Evolutionary conservation across 1,140 invertebrate species (phyloP), one percentile per base, ranked within the genome.

Genomic region (Cherax destructor): DNA sequence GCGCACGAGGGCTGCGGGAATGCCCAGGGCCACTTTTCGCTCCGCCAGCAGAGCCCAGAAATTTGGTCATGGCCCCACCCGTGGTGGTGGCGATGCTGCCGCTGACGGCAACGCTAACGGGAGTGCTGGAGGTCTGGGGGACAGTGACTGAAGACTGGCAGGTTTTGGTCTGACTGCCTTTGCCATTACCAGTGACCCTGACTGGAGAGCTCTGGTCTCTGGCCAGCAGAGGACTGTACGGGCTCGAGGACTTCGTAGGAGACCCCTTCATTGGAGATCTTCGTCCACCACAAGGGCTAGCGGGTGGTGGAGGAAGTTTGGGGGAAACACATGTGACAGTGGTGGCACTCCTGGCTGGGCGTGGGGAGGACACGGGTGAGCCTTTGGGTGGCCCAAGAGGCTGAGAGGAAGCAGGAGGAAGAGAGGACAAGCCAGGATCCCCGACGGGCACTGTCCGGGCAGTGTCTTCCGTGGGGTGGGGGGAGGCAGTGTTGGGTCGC

Each of bases 281-380:
- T 13, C 76, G 74, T 18, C 86, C 77, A 24, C 76, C 21, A 47
- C 74, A 11, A 41, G 88, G 88, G 74, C 80, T 83, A 50, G 83
- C 24, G 59, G 88, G 88, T 24, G 88, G 88, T 24, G 88, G 88
- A 41, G 88, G 88, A 56, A 91, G 76, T 47, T 77, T 76, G 16
- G 88, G 88, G n/a, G 61, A 69, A 10, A 69, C 61, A 21, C 18
- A 21, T 0, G 61, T 18, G 61, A 16, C 3, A n/a, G 61, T 10
- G 11, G 61, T 10, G 11, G 61, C 5, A 21, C 61, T 21, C 61
- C 61, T 49, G 5, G 47, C 21, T 21, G 74, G 85, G 6, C 47
- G 50, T 24, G 85, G 74, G 72, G 85, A 86, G 13, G 85, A 49
- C 86, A 61, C 61, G 76, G 86, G 76, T 21, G 86, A 79, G 16